Percentiles rank a stretch among this genome's conserved stretches.
phyloP scores from a whole-genome alignment of 2,888 invertebrate species.

The Trichopria drosophilae region DNA sequence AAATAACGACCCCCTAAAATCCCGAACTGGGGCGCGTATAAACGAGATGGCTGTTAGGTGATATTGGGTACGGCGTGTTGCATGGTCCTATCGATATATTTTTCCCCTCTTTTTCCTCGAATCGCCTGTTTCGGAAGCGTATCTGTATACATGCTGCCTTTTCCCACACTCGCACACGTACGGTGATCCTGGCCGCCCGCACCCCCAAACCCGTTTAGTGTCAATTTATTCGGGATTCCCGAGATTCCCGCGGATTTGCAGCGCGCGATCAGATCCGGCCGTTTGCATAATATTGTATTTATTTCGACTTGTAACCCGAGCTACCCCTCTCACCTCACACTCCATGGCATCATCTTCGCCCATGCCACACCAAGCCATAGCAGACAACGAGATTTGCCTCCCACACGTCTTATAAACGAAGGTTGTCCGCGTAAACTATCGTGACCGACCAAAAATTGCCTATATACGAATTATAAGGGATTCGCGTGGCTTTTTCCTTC shows the following conservation, averaged over 20 bases:
- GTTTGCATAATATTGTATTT: constrained; percentile 60
- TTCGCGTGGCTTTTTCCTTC: constrained; percentile 46
- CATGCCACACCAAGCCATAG: no score
- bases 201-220: constrained; percentile 54
- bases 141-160: constrained; percentile 17
- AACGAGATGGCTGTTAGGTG: constrained; percentile 56
- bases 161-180: no score
- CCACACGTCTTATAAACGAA: no score
- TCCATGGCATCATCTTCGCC: no score
- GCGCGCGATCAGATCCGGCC: constrained; percentile 54
- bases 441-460: constrained; percentile 42
- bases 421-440: constrained; percentile 36
- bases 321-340: constrained; percentile 31
- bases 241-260: constrained; percentile 58
- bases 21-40: constrained; percentile 38
- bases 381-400: no score
- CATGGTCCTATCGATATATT: constrained; percentile 45
- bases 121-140: constrained; percentile 15
- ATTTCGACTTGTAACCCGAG: constrained; percentile 56
- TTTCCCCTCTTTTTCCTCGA: constrained; percentile 27
- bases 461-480: constrained; percentile 49
- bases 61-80: constrained; percentile 53
- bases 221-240: constrained; percentile 60
- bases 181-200: background rate
- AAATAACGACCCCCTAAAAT: background rate